Evolutionary conservation across 2,113 vertebrate species (phyloP).

Genomic region (Limanda limanda): DNA sequence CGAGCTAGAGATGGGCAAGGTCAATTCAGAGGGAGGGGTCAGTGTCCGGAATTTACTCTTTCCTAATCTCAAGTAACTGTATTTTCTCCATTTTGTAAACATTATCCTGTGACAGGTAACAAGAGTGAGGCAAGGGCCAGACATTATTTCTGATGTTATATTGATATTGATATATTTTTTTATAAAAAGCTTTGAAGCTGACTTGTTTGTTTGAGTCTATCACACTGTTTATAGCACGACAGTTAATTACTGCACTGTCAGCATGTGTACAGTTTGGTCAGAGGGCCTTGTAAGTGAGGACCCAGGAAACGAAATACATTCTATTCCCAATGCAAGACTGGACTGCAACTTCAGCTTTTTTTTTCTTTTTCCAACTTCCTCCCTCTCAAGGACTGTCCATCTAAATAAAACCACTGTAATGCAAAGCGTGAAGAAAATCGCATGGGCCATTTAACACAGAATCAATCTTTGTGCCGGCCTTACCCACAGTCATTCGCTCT

Average conservation of each 20-base stretch:
- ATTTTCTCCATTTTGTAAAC: not conserved
- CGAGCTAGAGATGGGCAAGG: slow-evolving; percentile 96
- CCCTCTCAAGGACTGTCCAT: slow-evolving; percentile 11
- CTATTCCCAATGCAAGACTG: not conserved
- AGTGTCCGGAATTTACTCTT: slow-evolving; percentile 26
- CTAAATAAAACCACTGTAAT: slow-evolving; percentile 52
- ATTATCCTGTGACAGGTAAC: too few relatives aligned
- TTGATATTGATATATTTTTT: too few relatives aligned
- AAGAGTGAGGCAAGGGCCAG: too few relatives aligned
- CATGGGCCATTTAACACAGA: slow-evolving; percentile 44
- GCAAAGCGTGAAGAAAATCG: slow-evolving; percentile 41
- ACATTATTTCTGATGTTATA: too few relatives aligned
- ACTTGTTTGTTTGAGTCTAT: too few relatives aligned
- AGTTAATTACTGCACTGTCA: slow-evolving; percentile 1
- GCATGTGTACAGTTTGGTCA: not conserved
- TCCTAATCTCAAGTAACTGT: not conserved
- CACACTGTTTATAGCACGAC: not conserved
- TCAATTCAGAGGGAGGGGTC: slow-evolving; percentile 91
- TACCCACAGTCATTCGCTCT: slow-evolving; percentile 31
- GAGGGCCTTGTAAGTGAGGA: not conserved
- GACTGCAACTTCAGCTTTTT: slow-evolving; percentile 7
- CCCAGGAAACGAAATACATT: not conserved
- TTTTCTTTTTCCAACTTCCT: slow-evolving; percentile 3
- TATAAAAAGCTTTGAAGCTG: not conserved
- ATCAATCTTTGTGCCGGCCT: slow-evolving; percentile 29